Conservation (phyloP, 2,113 vertebrate species). For the Mellivora capensis region DNA sequence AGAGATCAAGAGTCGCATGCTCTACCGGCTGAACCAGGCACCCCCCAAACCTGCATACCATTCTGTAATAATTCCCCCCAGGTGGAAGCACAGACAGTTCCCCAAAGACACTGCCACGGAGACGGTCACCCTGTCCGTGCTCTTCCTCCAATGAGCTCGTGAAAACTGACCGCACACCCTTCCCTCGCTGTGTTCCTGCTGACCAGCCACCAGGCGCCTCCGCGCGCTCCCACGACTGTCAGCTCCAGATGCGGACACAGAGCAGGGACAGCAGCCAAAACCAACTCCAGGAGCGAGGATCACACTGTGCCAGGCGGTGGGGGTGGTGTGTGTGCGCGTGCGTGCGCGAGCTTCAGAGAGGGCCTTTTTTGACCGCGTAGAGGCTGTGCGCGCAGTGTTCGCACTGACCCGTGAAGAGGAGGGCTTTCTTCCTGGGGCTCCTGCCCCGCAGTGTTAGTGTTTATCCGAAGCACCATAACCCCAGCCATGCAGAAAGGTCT, state of each 20-base stretch:
- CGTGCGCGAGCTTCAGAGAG: not conserved
- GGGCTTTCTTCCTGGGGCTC: not conserved
- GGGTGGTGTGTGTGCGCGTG: not conserved
- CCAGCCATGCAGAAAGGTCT: not conserved
- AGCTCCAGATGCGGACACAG: not conserved
- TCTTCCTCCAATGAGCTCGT: fast-evolving
- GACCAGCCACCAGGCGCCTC: not conserved
- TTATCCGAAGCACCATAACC: not conserved
- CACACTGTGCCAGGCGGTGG: not conserved
- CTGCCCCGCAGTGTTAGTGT: not conserved
- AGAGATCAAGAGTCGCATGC: not conserved
- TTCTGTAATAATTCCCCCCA: not conserved
- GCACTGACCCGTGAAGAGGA: not conserved
- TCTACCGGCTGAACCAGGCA: not conserved
- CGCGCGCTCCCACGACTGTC: not conserved
- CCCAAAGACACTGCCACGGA: fast-evolving
- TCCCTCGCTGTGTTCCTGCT: not conserved
- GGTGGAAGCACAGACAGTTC: not conserved
- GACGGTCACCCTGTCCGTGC: not conserved
- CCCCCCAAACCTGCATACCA: not conserved
- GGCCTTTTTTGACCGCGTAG: not conserved
- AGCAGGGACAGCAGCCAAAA: not conserved
- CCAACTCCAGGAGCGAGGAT: not conserved
- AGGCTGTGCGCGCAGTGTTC: not conserved
- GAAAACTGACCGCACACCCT: not conserved